Conservation (phyloP, 2,113 vertebrate species). For the Gymnarchus niloticus region DNA sequence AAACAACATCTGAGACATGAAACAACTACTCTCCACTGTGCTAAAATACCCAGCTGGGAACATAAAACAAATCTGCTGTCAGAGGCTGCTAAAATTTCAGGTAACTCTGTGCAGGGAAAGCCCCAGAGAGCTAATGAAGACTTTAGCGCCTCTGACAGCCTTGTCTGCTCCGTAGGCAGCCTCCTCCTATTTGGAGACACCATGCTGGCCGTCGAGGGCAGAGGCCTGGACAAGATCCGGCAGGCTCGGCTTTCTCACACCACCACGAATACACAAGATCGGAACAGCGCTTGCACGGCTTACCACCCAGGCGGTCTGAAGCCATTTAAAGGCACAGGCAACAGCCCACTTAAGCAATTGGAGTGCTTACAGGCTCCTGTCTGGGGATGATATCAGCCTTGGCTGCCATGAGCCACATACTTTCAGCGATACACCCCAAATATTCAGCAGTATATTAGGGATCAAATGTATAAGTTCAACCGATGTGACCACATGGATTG, state of each 20-base stretch:
- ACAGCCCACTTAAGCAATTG: not conserved
- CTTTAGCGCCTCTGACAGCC: not conserved
- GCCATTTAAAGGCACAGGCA: not conserved
- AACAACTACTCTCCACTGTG: not conserved
- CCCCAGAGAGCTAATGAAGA: not conserved
- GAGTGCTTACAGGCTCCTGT: too few species aligned
- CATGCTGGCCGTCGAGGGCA: not conserved
- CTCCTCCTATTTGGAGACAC: not conserved
- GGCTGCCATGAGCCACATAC: not conserved
- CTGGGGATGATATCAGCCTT: not conserved
- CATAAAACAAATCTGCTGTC: not conserved
- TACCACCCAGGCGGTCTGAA: not conserved
- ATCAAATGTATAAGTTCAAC: not conserved
- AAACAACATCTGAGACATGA: not conserved
- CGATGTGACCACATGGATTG: not conserved
- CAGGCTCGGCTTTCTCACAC: not conserved
- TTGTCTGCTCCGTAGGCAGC: not conserved
- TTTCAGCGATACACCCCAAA: not conserved
- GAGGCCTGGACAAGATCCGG: not conserved
- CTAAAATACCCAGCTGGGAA: not conserved
- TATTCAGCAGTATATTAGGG: not conserved
- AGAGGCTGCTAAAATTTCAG: not conserved
- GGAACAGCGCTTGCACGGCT: not conserved
- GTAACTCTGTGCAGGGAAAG: not conserved
- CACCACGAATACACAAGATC: not conserved